Conservation (phyloP, 2,113 vertebrate genomes). For the Myotis yumanensis region DNA sequence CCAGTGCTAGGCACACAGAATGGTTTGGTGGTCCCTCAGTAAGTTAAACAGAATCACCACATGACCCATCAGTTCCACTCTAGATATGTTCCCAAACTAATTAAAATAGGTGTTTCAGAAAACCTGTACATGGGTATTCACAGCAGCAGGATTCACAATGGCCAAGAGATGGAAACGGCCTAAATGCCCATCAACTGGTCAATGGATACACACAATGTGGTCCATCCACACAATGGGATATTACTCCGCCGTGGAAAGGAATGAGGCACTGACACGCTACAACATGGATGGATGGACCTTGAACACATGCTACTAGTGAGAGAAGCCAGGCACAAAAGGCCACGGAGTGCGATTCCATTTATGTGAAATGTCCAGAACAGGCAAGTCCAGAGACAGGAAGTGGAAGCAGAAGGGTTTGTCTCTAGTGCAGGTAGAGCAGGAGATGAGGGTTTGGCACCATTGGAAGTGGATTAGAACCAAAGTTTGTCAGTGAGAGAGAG, state of each 20-base stretch:
- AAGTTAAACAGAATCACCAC: not conserved
- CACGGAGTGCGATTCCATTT: not conserved
- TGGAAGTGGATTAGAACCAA: not conserved
- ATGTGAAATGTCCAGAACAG: not conserved
- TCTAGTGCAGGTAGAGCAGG: not conserved
- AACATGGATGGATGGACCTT: rapidly evolving
- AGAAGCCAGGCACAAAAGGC: not conserved
- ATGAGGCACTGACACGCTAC: not conserved
- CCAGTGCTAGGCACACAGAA: not conserved
- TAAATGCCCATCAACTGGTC: not conserved
- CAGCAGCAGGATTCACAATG: not conserved
- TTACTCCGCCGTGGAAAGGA: not conserved
- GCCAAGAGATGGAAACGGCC: not conserved
- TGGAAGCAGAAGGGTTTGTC: not conserved
- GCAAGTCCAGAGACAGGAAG: not conserved
- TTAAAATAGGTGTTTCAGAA: not conserved
- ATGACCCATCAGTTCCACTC: not conserved
- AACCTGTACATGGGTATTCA: not conserved
- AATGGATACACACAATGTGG: rapidly evolving
- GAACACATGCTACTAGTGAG: not conserved
- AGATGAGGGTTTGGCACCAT: not conserved
- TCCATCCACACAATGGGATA: not conserved
- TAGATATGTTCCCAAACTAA: no score
- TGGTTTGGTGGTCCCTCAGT: not conserved
- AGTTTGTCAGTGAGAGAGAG: not conserved